These are phyloP conservation scores for Clanis bilineata DNA, from an alignment of 2,888 invertebrate species.

Conservation along the genomic window DNA sequence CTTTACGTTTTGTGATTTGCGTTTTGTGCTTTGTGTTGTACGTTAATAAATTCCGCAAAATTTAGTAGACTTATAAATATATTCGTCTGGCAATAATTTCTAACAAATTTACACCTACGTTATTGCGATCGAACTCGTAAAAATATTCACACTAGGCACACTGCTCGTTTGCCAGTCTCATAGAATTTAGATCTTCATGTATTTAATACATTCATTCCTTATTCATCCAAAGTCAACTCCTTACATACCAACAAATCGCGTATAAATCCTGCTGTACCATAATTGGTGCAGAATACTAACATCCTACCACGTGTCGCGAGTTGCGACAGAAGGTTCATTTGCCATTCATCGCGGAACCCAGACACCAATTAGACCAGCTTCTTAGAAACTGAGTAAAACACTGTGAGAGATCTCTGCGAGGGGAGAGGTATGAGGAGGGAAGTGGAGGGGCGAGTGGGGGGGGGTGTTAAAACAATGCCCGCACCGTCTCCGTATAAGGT, in stretches of 20 bases:
- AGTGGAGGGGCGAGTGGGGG: slow-evolving; percentile 23
- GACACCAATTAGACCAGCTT: slow-evolving; percentile 43
- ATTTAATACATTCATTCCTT: no score
- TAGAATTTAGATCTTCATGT: no score
- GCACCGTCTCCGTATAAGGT: slow-evolving; percentile 36
- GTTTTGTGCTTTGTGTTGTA: no score
- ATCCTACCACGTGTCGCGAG: slow-evolving; percentile 12
- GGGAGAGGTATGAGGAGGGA: slow-evolving; percentile 29
- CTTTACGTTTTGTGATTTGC: no score
- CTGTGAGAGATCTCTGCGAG: slow-evolving; percentile 16
- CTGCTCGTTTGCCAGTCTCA: no score
- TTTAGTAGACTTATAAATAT: no score
- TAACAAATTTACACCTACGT: no score
- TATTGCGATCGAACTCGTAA: no score
- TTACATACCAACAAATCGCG: background rate
- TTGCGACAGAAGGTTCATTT: slow-evolving; percentile 26
- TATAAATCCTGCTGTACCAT: background rate
- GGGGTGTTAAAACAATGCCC: slow-evolving; percentile 41
- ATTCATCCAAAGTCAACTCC: no score
- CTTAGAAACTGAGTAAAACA: slow-evolving; percentile 40
- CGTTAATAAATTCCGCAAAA: no score
- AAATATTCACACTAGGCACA: no score
- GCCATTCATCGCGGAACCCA: slow-evolving; percentile 31
- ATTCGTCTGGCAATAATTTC: no score
- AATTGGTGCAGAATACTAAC: slow-evolving; percentile 15